Evolutionary conservation across 2,113 vertebrate species (phyloP).

Genomic region (Lontra canadensis): DNA sequence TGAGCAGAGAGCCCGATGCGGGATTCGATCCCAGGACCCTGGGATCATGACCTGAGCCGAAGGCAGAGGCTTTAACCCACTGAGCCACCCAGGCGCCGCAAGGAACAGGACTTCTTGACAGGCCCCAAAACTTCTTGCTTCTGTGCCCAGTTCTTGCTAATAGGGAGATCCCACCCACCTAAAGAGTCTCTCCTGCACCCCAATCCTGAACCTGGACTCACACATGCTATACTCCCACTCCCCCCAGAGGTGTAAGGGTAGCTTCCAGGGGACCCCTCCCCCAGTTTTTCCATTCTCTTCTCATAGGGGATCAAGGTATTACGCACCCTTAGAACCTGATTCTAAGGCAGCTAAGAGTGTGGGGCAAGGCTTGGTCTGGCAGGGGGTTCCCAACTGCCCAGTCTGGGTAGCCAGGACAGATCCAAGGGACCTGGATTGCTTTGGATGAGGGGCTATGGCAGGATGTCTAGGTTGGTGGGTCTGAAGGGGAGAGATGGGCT

Average conservation of each 20-base stretch:
- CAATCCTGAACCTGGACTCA: neutral
- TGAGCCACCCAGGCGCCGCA: no score
- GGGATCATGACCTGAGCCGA: no score
- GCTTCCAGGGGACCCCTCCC: neutral
- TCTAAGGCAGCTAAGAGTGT: neutral
- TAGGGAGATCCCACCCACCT: neutral
- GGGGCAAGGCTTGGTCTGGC: neutral
- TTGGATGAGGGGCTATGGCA: neutral
- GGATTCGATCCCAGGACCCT: no score
- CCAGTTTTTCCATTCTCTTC: neutral
- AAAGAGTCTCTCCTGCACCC: neutral
- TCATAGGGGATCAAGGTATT: neutral
- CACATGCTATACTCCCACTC: neutral
- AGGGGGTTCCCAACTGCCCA: neutral
- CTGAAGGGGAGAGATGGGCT: neutral
- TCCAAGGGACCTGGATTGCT: neutral
- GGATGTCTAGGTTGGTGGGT: neutral
- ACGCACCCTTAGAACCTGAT: neutral
- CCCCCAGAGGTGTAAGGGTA: neutral
- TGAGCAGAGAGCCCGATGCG: no score
- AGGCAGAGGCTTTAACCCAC: no score
- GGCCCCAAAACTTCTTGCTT: neutral
- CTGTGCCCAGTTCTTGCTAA: neutral
- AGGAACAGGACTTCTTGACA: neutral
- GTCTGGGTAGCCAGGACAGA: neutral